Evolutionary conservation across 1,140 invertebrate genomes (phyloP).

Genomic region (Linepithema humile): DNA sequence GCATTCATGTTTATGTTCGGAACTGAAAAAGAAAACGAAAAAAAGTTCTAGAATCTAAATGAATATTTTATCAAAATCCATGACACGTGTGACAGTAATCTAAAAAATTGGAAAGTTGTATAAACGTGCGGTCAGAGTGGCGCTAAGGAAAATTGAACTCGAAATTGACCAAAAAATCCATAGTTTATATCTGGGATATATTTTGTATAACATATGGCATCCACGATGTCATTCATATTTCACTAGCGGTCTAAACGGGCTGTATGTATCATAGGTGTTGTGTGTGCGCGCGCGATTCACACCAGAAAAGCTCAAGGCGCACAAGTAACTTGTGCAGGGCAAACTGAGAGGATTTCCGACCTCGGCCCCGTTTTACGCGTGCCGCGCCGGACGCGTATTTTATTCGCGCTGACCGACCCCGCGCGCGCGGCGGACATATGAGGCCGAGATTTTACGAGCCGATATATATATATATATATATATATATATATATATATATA

Average conservation of each 20-base stretch:
- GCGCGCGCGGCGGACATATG: conserved; percentile 27
- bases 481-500: conserved; percentile 7
- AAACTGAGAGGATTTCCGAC: conserved; percentile 9
- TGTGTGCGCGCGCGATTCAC: neutral
- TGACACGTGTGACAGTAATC: neutral
- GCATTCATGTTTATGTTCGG: no score
- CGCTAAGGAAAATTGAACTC: neutral
- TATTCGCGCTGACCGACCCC: conserved; percentile 19
- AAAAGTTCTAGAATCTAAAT: no score
- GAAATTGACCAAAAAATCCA: neutral
- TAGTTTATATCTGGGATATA: conserved; percentile 12
- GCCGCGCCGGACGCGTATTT: conserved; percentile 45
- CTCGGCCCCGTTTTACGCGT: conserved; percentile 41
- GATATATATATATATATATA: conserved; percentile 8
- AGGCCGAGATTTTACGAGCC: conserved; percentile 53
- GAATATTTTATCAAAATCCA: neutral
- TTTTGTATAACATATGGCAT: conserved; percentile 13
- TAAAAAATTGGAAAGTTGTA: neutral
- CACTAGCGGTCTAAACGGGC: conserved; percentile 20
- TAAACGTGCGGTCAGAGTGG: neutral
- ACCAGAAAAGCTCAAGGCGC: conserved; percentile 6
- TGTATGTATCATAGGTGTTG: neutral
- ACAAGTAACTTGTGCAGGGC: neutral
- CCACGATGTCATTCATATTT: conserved; percentile 23
- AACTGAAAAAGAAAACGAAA: no score